Percentiles rank a stretch among this genome's conserved stretches.
Evolutionary conservation across 2,888 invertebrate species (phyloP).

Genomic region (Tipula confusa): DNA sequence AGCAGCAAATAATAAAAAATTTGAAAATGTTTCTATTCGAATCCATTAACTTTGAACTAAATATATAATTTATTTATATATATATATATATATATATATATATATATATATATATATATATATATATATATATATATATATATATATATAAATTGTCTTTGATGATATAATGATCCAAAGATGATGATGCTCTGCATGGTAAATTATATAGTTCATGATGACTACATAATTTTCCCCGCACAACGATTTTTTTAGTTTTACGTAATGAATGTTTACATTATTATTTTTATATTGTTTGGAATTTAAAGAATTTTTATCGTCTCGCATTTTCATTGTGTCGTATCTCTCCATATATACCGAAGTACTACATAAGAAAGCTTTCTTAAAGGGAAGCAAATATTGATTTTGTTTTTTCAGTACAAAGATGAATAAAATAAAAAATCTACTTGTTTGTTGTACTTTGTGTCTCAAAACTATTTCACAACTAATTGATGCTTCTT

Average conservation of each 20-base stretch:
- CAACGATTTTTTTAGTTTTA: not conserved
- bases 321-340: not conserved
- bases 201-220: not conserved
- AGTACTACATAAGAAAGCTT: not conserved
- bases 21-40: not conserved
- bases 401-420: not conserved
- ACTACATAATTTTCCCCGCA: not conserved
- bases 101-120: not conserved
- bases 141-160: not conserved
- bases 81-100: no score
- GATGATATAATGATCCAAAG: not conserved
- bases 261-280: not conserved
- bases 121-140: not conserved
- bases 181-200: not conserved
- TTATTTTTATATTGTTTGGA: not conserved
- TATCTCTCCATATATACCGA: not conserved
- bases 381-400: not conserved
- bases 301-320: not conserved
- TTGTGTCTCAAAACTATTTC: not conserved
- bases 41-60: constrained; percentile 4
- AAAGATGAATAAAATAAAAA: not conserved
- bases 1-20: not conserved
- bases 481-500: not conserved
- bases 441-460: not conserved
- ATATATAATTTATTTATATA: no score